phyloP scores from a whole-genome alignment of 2,888 invertebrate genomes.

The Philhelius pedissequus region DNA sequence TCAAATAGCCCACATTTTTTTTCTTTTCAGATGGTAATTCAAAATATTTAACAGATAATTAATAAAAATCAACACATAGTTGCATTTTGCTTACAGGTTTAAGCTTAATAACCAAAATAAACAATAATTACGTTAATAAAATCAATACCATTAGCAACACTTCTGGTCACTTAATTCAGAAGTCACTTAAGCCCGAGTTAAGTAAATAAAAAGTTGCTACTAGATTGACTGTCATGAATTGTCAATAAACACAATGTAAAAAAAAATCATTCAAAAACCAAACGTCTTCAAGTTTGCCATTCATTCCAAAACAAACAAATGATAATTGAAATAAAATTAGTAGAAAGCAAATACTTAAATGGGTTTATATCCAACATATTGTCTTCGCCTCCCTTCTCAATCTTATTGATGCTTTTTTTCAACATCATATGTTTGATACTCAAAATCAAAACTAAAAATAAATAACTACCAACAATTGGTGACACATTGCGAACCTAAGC shows the following conservation, averaged over 20 bases:
- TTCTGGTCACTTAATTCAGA: constrained; percentile 40
- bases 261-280: neutral
- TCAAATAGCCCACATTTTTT: too few relatives aligned
- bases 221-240: neutral
- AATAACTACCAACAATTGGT: constrained; percentile 1
- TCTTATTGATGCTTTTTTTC: neutral
- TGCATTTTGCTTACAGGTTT: too few relatives aligned
- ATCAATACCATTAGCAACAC: constrained; percentile 33
- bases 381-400: neutral
- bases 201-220: constrained; percentile 18
- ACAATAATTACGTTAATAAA: constrained; percentile 27
- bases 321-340: constrained; percentile 53
- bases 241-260: neutral
- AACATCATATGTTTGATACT: neutral
- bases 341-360: constrained; percentile 32
- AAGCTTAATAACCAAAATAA: too few relatives aligned
- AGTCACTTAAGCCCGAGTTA: constrained; percentile 41
- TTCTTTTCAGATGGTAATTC: too few relatives aligned
- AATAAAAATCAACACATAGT: too few relatives aligned
- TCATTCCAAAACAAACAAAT: neutral
- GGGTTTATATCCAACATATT: neutral
- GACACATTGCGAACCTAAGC: constrained; percentile 37
- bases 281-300: constrained; percentile 9
- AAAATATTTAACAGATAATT: too few relatives aligned
- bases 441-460: neutral